Evolutionary conservation across 2,797 vertebrate species (phyloP), one percentile per base, ranked within the genome.

Genomic region (Spinus pinus): DNA sequence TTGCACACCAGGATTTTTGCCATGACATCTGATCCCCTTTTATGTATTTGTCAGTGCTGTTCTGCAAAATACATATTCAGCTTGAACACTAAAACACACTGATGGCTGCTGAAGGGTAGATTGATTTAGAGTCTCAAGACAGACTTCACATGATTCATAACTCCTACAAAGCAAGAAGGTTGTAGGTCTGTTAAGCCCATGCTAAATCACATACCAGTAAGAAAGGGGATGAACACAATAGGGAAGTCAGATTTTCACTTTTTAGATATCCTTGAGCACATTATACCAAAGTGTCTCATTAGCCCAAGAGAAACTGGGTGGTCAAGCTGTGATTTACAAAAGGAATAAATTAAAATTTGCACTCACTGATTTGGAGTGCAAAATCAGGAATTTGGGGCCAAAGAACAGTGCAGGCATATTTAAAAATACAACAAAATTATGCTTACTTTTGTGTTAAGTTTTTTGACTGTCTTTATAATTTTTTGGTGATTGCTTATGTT

Each of bases 1-100:
- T 88, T 80, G 67, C 73, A 88, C 66, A 89, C 53, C 69, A 92
- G 58, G 24, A 54, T 81, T 86, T 92, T 81, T 94, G 79, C 61
- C 13, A 0, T 86, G 90, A 91, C 85, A 88, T 78, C 70, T 89
- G 94, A 96, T 92, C 79, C 60, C 69, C 24, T 86, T 87, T 83
- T 30, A 74, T 49, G n/a, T 41, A 47, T 79, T 86, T 77, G 61
- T 61, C 87, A 90, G 79, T 25, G 30, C 42, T 74, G 65, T 22
- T 71, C 57, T 88, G 89, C 62, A 80, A 56, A 79, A 90, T 30
- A 49, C 58, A 23, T 72, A 58, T 46, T 86, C 47, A 56, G 12
- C 56, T 65, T 62, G 44, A 85, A 20, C 39, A 20, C 65, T 74
- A 30, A 88, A 73, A 70, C 35, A 60, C 53, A 42, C 9, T 57